Conservation (phyloP, 2,113 vertebrate species). For the Pseudois nayaur region DNA sequence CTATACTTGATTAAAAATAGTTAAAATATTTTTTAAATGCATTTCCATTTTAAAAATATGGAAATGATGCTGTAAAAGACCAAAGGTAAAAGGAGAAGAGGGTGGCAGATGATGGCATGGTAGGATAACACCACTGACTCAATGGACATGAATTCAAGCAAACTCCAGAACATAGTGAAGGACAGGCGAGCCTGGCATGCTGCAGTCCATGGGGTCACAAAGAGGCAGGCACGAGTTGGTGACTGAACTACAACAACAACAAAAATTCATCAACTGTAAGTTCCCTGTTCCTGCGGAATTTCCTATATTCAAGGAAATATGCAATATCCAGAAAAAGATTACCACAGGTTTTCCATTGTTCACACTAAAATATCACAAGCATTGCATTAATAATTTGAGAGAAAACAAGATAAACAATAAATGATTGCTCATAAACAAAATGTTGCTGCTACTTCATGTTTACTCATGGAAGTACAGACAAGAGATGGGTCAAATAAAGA, state of each 20-base stretch:
- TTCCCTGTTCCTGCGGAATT: not conserved
- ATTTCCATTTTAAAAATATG: not conserved
- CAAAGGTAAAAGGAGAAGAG: not conserved
- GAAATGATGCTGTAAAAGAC: not conserved
- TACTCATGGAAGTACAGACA: not conserved
- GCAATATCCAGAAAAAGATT: not conserved
- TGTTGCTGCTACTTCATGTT: not conserved
- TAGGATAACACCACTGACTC: not conserved
- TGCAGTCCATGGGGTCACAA: not conserved
- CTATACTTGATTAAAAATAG: not conserved
- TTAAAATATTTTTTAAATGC: not conserved
- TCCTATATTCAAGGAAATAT: not conserved
- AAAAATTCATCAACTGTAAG: not conserved
- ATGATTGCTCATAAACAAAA: not conserved
- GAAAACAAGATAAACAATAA: conserved; percentile 16
- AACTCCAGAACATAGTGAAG: not conserved
- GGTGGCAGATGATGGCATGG: not conserved
- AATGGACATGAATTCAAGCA: not conserved
- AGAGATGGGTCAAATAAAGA: not conserved
- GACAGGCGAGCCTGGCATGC: not conserved
- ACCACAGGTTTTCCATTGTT: not conserved
- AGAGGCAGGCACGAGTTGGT: not conserved
- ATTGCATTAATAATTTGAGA: not conserved
- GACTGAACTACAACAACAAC: not conserved
- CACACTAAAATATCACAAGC: not conserved